Evolutionary conservation across 2,888 invertebrate genomes (phyloP).

Genomic region (Hartigia nigra): DNA sequence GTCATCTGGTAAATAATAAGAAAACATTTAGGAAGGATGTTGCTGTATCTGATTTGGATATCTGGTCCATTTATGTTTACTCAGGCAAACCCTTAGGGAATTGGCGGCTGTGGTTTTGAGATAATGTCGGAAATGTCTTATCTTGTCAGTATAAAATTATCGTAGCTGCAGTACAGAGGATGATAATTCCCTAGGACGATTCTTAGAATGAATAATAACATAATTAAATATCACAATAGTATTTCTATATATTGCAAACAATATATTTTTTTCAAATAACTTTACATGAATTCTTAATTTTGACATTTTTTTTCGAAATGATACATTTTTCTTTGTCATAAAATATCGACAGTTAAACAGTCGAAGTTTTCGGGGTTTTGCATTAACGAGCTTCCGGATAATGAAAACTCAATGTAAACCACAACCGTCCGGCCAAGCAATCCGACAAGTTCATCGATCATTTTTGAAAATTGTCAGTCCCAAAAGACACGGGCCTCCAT

Average conservation of each 20-base stretch:
- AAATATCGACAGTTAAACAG: not conserved
- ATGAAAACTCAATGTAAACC: not conserved
- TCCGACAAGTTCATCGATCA: not conserved
- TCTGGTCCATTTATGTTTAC: not conserved
- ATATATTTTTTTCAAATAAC: not conserved
- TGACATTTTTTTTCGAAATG: not conserved
- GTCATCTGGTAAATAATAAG: not conserved
- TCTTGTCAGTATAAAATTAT: not conserved
- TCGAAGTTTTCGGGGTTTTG: not conserved
- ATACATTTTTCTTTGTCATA: not conserved
- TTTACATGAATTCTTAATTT: not conserved
- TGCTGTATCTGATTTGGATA: not conserved
- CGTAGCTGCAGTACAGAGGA: not conserved
- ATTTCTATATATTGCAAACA: not conserved
- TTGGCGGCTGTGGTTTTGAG: not conserved
- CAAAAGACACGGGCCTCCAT: not conserved
- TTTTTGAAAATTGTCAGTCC: not conserved
- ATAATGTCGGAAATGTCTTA: not conserved
- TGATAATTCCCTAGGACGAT: not conserved
- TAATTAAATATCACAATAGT: not conserved
- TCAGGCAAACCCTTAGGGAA: not conserved
- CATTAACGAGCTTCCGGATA: not conserved
- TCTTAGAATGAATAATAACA: not conserved
- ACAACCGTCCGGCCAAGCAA: not conserved
- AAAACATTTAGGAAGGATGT: not conserved